A percentile compares a stretch with the other conserved stretches of the same genome.
Evolutionary conservation across 2,888 invertebrate genomes (phyloP).

Genomic region (Trachelus troglodyta): DNA sequence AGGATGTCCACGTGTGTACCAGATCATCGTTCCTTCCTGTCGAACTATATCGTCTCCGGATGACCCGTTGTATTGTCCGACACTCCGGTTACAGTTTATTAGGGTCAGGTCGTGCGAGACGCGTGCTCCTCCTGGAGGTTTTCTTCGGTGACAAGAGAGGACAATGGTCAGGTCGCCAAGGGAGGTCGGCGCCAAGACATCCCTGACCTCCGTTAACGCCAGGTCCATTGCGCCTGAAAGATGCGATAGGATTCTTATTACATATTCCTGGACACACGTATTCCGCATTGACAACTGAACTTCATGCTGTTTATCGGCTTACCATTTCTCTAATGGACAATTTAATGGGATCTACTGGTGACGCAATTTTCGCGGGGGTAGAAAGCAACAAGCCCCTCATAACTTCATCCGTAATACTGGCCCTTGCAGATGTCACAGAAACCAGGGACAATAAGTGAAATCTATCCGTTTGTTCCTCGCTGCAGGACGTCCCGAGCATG

Average conservation of each 20-base stretch:
- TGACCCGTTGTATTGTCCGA: background rate
- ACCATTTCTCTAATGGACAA: background rate
- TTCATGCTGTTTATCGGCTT: background rate
- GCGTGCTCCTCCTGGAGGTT: conserved; percentile 17
- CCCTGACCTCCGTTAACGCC: background rate
- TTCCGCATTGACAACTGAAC: background rate
- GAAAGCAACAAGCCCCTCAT: background rate
- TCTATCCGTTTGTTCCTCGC: conserved; percentile 44
- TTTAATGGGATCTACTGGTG: background rate
- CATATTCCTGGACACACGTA: background rate
- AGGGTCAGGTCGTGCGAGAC: conserved; percentile 23
- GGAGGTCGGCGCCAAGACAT: conserved; percentile 40
- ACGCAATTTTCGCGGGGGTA: background rate
- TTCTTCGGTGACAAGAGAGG: background rate
- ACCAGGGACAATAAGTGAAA: conserved; percentile 39
- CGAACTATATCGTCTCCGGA: background rate
- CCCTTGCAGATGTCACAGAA: conserved; percentile 45
- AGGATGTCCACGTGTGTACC: conserved; percentile 2
- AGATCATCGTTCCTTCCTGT: background rate
- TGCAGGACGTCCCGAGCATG: conserved; percentile 37
- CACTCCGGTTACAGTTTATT: conserved; percentile 43
- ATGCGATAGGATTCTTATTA: background rate
- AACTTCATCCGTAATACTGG: background rate
- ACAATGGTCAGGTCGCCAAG: conserved; percentile 10
- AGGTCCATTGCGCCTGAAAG: background rate